Conservation (phyloP, 2,113 vertebrate species). For the Neopipo cinnamomea region DNA sequence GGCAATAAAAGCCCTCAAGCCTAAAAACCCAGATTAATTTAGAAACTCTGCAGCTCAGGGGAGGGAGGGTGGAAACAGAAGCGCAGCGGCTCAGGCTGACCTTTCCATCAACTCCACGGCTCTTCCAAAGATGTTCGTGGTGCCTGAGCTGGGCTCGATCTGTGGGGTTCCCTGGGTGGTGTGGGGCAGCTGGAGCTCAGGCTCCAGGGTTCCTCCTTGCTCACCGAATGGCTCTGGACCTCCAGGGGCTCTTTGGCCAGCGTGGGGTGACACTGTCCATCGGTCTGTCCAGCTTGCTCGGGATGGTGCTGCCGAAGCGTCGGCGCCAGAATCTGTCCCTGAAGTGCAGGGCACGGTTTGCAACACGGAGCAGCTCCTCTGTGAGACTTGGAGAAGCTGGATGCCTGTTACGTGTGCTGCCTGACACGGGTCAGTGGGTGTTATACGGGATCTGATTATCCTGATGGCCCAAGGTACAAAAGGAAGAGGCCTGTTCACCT, state of each 20-base stretch:
- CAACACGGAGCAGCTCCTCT: neutral
- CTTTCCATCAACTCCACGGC: neutral
- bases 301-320: rapidly evolving
- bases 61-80: neutral
- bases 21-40: conserved; percentile 15
- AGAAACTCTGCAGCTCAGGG: neutral
- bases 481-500: neutral
- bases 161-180: rapidly evolving
- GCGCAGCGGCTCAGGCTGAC: neutral
- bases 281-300: rapidly evolving
- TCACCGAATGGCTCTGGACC: rapidly evolving
- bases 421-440: neutral
- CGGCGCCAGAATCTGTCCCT: rapidly evolving
- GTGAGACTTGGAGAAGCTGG: neutral
- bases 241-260: rapidly evolving
- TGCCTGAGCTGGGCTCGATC: rapidly evolving
- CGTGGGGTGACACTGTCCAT: rapidly evolving
- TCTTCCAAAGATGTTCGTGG: rapidly evolving
- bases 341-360: neutral
- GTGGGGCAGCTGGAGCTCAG: neutral
- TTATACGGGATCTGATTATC: neutral
- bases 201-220: neutral
- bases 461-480: neutral
- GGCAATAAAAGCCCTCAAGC: neutral
- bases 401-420: rapidly evolving